Conservation (phyloP, 2,797 vertebrate genomes). For the Pteronotus mesoamericanus region DNA sequence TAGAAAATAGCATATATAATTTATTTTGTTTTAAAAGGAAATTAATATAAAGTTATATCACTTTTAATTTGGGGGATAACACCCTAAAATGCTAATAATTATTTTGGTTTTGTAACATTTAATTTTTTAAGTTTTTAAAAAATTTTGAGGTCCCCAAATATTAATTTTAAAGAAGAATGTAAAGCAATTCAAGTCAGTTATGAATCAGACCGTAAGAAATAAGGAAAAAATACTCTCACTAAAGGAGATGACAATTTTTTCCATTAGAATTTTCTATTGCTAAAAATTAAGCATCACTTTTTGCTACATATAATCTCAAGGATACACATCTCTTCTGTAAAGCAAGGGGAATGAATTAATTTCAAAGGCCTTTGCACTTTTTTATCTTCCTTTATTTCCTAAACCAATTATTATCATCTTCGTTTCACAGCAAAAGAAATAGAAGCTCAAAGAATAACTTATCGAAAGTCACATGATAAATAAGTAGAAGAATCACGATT, state of each 20-base stretch:
- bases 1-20: background rate
- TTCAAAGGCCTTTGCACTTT: background rate
- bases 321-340: background rate
- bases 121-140: background rate
- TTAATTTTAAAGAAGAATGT: constrained; percentile 26
- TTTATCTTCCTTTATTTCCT: background rate
- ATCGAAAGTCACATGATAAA: background rate
- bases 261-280: background rate
- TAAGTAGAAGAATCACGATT: background rate
- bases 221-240: background rate
- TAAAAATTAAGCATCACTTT: background rate
- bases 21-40: constrained; percentile 29
- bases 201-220: background rate
- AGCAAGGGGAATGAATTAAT: background rate
- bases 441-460: constrained; percentile 10
- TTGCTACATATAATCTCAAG: constrained; percentile 13
- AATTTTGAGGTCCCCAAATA: background rate
- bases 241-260: background rate
- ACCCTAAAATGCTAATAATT: background rate
- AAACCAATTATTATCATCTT: background rate
- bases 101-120: background rate
- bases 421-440: background rate
- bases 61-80: background rate
- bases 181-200: constrained; percentile 3
- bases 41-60: background rate